These are phyloP conservation scores for Steatocranus sp. DNA, from an alignment of 2,797 vertebrate species.

Conservation along the genomic window DNA sequence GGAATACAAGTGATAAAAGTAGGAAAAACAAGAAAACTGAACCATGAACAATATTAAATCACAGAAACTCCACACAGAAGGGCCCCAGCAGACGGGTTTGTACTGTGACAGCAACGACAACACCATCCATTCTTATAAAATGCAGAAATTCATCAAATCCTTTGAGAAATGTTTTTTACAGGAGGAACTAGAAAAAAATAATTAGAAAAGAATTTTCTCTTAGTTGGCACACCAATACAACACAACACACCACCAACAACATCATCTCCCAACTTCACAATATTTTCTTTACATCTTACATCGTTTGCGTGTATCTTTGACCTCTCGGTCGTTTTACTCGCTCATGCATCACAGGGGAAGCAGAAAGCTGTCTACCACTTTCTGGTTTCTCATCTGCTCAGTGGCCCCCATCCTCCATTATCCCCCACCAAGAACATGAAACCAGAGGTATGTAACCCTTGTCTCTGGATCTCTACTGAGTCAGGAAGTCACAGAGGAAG, in stretches of 20 bases:
- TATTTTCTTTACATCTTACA: neutral
- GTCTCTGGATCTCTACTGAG: neutral
- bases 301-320: neutral
- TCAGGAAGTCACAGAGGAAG: constrained; percentile 49
- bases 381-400: constrained; percentile 10
- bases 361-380: neutral
- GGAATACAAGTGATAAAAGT: no score
- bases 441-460: neutral
- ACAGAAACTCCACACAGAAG: neutral
- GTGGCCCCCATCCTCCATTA: neutral
- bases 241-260: neutral
- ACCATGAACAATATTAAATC: neutral
- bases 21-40: neutral
- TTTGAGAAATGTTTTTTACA: neutral
- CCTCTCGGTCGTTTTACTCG: neutral
- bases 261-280: neutral
- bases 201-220: neutral
- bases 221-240: neutral
- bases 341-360: neutral
- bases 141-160: neutral
- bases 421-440: neutral
- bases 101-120: neutral
- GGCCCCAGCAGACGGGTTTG: neutral
- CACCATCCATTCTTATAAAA: no score
- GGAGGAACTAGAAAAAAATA: neutral